Percentiles rank a stretch among this genome's conserved stretches.
These are phyloP conservation scores for Euzetes globulus DNA, from an alignment of 2,888 invertebrate species.

Conservation along the genomic window DNA sequence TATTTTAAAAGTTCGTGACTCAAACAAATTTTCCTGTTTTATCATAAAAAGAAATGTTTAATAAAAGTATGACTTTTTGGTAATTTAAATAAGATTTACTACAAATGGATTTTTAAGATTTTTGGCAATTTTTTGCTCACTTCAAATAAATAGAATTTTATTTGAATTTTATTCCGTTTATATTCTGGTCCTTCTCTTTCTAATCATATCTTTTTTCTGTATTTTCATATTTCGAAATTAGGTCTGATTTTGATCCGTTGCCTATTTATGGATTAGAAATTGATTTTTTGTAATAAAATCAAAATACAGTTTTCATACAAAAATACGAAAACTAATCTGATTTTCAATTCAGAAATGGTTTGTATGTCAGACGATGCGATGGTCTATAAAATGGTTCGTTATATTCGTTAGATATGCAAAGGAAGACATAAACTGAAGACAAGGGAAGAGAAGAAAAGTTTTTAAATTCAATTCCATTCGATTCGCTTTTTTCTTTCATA, in stretches of 20 bases:
- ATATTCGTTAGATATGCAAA: constrained; percentile 10
- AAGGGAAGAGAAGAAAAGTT: not conserved
- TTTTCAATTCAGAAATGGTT: not conserved
- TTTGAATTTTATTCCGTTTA: not conserved
- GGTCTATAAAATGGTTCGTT: not conserved
- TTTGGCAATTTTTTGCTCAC: not conserved
- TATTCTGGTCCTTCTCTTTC: not conserved
- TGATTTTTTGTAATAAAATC: not conserved
- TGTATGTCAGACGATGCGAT: constrained; percentile 6
- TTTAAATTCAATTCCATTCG: constrained; percentile 3
- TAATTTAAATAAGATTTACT: not conserved
- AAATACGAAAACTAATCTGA: not conserved
- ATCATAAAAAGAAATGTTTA: no score
- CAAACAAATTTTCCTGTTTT: not conserved
- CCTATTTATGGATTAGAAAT: no score
- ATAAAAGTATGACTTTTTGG: not conserved
- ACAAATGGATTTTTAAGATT: not conserved
- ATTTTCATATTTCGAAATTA: not conserved
- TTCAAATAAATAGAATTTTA: not conserved
- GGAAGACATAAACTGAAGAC: not conserved
- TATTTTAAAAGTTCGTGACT: not conserved
- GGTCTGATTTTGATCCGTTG: not conserved
- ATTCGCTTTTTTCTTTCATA: not conserved
- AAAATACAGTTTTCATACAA: not conserved
- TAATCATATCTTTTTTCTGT: not conserved